A percentile compares a stretch with the other conserved stretches of the same genome.
These are phyloP conservation scores for Leptinotarsa rubiginosa DNA, from an alignment of 2,888 invertebrate species.

Conservation along the genomic window DNA sequence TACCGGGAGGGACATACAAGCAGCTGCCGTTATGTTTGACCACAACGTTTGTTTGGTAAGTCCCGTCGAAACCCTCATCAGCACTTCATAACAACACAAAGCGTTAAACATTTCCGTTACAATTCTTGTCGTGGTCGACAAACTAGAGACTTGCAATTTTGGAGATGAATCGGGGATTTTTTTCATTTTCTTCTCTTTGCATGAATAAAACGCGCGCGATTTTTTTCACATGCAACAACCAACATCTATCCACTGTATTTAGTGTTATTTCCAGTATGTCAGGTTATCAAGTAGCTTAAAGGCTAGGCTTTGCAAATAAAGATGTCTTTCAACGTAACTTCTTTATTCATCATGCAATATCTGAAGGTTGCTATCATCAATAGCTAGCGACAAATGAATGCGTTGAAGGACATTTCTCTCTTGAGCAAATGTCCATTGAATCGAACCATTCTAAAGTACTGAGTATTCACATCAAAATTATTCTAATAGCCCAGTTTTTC, in stretches of 20 bases:
- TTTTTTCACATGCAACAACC: slow-evolving; percentile 61
- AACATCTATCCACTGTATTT: slow-evolving; percentile 60
- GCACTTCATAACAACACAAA: slow-evolving; percentile 79
- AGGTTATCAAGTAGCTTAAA: slow-evolving; percentile 36
- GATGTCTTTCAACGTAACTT: slow-evolving; percentile 5
- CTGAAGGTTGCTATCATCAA: slow-evolving; percentile 19
- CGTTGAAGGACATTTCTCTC: no score
- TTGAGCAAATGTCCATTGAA: no score
- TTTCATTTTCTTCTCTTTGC: slow-evolving; percentile 39
- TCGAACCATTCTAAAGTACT: no score
- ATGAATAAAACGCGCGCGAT: slow-evolving; percentile 31
- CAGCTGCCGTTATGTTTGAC: slow-evolving; percentile 98
- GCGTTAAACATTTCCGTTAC: slow-evolving; percentile 61
- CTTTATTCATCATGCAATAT: slow-evolving; percentile 18
- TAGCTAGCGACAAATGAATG: not conserved
- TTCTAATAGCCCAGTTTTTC: no score
- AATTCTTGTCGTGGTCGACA: slow-evolving; percentile 54
- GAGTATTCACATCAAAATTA: no score
- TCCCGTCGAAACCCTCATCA: slow-evolving; percentile 99
- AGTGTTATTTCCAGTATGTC: slow-evolving; percentile 45
- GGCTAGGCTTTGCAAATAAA: slow-evolving; percentile 11
- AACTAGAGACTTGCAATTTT: slow-evolving; percentile 45
- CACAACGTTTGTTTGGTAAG: slow-evolving; percentile 99
- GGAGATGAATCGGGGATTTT: slow-evolving; percentile 27
- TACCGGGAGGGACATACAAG: slow-evolving; percentile 99